Evolutionary conservation across 2,888 invertebrate species (phyloP).

Genomic region (Cephus runcator): DNA sequence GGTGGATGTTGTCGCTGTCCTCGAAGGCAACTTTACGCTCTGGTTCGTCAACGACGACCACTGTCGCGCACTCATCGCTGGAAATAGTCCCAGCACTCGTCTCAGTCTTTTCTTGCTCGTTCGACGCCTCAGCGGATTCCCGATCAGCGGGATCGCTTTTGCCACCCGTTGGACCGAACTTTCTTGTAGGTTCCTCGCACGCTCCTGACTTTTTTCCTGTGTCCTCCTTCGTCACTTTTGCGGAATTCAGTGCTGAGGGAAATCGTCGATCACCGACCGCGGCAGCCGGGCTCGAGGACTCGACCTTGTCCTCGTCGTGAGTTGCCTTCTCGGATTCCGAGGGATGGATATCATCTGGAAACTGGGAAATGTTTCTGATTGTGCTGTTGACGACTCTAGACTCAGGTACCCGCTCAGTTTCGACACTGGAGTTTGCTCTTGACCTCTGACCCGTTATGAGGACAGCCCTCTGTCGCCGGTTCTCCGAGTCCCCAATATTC

Average conservation of each 20-base stretch:
- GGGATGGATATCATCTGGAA: too few relatives aligned
- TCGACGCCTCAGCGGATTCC: slow-evolving; percentile 1
- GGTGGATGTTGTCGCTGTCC: slow-evolving; percentile 54
- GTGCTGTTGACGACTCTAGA: too few relatives aligned
- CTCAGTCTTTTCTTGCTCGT: slow-evolving; percentile 3
- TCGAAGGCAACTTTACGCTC: slow-evolving; percentile 40
- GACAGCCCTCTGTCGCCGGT: too few relatives aligned
- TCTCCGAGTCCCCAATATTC: too few relatives aligned
- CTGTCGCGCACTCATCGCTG: slow-evolving; percentile 51
- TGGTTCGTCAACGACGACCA: slow-evolving; percentile 56
- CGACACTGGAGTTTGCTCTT: too few relatives aligned
- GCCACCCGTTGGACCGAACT: not conserved
- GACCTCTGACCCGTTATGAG: too few relatives aligned
- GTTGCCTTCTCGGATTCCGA: too few relatives aligned
- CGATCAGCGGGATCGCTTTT: slow-evolving; percentile 5
- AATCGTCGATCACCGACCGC: too few relatives aligned
- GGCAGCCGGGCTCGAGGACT: not conserved
- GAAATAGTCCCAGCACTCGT: slow-evolving; percentile 29
- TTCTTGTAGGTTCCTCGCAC: not conserved
- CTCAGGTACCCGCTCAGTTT: too few relatives aligned
- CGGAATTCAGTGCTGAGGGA: not conserved
- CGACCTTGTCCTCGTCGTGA: not conserved
- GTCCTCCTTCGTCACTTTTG: slow-evolving; percentile 8
- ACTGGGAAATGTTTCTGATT: too few relatives aligned
- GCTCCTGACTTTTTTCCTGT: not conserved